A percentile compares a stretch with the other conserved stretches of the same genome.
Evolutionary conservation across 2,797 vertebrate species (phyloP).

Genomic region (Acanthurus leucopareius): DNA sequence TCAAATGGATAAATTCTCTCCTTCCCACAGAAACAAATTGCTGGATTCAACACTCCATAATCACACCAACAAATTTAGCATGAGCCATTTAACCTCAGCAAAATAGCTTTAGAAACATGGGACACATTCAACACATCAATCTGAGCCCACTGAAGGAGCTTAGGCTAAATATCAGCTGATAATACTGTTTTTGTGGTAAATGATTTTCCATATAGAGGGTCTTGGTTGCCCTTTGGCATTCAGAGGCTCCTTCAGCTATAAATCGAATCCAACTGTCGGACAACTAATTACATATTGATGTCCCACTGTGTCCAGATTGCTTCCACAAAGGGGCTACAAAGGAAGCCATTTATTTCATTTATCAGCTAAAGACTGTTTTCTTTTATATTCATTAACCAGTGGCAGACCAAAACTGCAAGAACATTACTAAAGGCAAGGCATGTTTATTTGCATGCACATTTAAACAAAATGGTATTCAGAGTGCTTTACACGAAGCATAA

Average conservation of each 20-base stretch:
- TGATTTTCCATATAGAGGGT: conserved; percentile 28
- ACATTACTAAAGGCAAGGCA: neutral
- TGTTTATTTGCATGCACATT: no score
- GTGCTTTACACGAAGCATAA: no score
- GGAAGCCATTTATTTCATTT: conserved; percentile 38
- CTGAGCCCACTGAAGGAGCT: neutral
- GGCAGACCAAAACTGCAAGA: conserved; percentile 8
- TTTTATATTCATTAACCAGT: conserved; percentile 34
- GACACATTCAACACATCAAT: conserved; percentile 2
- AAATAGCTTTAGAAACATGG: neutral
- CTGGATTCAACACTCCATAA: neutral
- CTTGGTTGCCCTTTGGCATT: conserved; percentile 25
- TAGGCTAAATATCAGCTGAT: conserved; percentile 10
- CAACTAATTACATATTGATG: conserved; percentile 55
- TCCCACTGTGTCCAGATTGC: conserved; percentile 33
- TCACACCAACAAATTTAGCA: conserved; percentile 1
- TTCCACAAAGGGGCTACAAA: conserved; percentile 37
- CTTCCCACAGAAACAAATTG: neutral
- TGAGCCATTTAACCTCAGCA: conserved; percentile 3
- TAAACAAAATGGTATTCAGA: no score
- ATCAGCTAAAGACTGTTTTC: conserved; percentile 31
- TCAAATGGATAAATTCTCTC: neutral
- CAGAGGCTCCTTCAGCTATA: neutral
- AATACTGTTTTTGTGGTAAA: conserved; percentile 35
- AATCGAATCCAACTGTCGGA: conserved; percentile 46